Conservation (phyloP, 92 coral and sea anemone species). For the Heliopora coerulea region DNA sequence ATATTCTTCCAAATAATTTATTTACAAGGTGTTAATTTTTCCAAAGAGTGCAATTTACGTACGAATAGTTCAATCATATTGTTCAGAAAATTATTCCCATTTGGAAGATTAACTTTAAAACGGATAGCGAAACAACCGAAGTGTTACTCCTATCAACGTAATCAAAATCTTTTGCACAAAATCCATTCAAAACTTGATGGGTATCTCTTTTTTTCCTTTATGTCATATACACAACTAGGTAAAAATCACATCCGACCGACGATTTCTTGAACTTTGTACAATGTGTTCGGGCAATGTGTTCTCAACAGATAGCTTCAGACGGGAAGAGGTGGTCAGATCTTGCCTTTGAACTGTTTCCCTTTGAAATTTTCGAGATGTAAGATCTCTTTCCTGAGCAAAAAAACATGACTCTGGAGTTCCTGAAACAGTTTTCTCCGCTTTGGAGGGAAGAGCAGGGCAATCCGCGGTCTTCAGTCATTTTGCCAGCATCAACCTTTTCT, state of each 20-base stretch:
- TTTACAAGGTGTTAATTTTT: conserved; percentile 30
- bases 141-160: background rate
- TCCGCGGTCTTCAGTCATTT: too few relatives aligned
- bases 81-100: conserved; percentile 12
- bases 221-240: background rate
- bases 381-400: too few relatives aligned
- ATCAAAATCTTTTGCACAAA: conserved; percentile 21
- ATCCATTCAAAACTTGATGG: background rate
- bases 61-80: conserved; percentile 8
- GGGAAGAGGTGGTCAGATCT: too few relatives aligned
- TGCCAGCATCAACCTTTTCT: too few relatives aligned
- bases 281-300: too few relatives aligned
- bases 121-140: background rate
- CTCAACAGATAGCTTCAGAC: too few relatives aligned
- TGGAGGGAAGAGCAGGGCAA: background rate
- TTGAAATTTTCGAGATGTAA: too few relatives aligned
- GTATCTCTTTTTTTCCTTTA: background rate
- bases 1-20: conserved; percentile 32
- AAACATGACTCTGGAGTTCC: too few relatives aligned
- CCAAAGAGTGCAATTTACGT: conserved; percentile 19
- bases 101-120: conserved; percentile 7
- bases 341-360: too few relatives aligned
- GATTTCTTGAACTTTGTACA: too few relatives aligned
- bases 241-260: too few relatives aligned
- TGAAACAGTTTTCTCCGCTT: background rate